Evolutionary conservation across 2,113 vertebrate species (phyloP).

Genomic region (Oreochromis tanganicae): DNA sequence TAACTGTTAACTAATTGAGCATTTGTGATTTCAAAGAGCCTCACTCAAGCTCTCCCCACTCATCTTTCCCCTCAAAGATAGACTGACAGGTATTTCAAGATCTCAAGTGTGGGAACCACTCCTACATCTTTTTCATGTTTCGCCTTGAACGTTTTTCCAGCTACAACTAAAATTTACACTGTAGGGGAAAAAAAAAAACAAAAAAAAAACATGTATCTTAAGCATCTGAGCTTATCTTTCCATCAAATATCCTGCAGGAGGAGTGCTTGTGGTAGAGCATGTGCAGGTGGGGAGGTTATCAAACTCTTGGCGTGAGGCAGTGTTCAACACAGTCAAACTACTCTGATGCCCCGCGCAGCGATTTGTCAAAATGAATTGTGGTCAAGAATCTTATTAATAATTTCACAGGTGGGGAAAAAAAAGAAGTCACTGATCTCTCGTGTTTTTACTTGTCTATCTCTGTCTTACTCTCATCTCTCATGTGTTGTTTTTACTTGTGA

Average conservation of each 20-base stretch:
- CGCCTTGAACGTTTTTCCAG: slow-evolving; percentile 43
- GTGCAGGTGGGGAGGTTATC: slow-evolving; percentile 75
- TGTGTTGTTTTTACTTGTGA: neutral
- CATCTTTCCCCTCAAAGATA: neutral
- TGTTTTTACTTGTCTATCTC: neutral
- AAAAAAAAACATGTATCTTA: slow-evolving; percentile 38
- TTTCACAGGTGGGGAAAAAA: neutral
- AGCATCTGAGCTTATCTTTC: slow-evolving; percentile 71
- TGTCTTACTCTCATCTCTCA: neutral
- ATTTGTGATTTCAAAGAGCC: slow-evolving; percentile 56
- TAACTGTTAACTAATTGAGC: slow-evolving; percentile 64
- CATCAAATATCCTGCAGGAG: slow-evolving; percentile 71
- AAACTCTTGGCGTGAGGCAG: slow-evolving; percentile 58
- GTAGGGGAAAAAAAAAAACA: neutral
- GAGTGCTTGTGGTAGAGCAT: slow-evolving; percentile 31
- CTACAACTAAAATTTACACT: slow-evolving; percentile 32
- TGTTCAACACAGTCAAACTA: slow-evolving; percentile 73
- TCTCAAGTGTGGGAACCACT: slow-evolving; percentile 20
- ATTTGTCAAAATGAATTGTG: slow-evolving; percentile 82
- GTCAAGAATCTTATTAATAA: slow-evolving; percentile 73
- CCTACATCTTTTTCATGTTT: slow-evolving; percentile 55
- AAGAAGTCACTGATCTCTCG: neutral
- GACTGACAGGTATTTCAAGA: slow-evolving; percentile 57
- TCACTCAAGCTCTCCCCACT: neutral
- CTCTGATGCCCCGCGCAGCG: slow-evolving; percentile 64